phyloP scores from a whole-genome alignment of 2,113 vertebrate species.

The Eublepharis macularius region DNA sequence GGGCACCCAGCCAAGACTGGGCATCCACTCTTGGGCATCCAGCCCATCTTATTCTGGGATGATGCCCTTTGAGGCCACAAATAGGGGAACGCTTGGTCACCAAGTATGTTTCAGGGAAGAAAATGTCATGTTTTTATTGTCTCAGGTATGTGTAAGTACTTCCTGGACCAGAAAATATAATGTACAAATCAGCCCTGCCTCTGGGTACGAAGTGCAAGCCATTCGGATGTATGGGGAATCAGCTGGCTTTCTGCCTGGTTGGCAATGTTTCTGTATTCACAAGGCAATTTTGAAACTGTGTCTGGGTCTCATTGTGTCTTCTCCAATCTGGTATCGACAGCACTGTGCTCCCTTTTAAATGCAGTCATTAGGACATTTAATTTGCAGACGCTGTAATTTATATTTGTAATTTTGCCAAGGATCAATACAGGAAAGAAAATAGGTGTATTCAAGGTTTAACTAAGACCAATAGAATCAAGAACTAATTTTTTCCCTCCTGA shows the following conservation, averaged over 20 bases:
- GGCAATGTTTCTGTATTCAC: slow-evolving; percentile 30
- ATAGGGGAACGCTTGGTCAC: too few relatives aligned
- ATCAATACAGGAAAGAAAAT: slow-evolving; percentile 67
- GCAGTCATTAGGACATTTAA: slow-evolving; percentile 70
- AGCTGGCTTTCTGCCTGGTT: not conserved
- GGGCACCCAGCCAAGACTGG: too few relatives aligned
- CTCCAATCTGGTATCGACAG: slow-evolving; percentile 34
- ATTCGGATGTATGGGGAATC: not conserved
- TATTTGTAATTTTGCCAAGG: slow-evolving; percentile 68
- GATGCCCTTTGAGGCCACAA: too few relatives aligned
- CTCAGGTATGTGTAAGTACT: too few relatives aligned
- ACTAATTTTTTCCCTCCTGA: slow-evolving; percentile 10
- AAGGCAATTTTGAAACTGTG: not conserved
- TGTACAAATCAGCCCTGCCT: too few relatives aligned
- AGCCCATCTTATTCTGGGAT: too few relatives aligned
- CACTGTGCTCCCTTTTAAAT: slow-evolving; percentile 60
- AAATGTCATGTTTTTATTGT: too few relatives aligned
- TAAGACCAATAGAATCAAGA: slow-evolving; percentile 59
- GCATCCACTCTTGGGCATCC: too few relatives aligned
- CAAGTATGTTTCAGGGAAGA: too few relatives aligned
- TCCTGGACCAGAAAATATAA: too few relatives aligned
- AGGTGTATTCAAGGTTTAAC: slow-evolving; percentile 63
- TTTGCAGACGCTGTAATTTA: slow-evolving; percentile 70
- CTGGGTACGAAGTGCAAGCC: not conserved
- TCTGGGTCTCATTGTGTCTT: slow-evolving; percentile 33